Base-by-base conservation (phyloP, 1,140 invertebrate genomes). In the Cydia amplana region DNA sequence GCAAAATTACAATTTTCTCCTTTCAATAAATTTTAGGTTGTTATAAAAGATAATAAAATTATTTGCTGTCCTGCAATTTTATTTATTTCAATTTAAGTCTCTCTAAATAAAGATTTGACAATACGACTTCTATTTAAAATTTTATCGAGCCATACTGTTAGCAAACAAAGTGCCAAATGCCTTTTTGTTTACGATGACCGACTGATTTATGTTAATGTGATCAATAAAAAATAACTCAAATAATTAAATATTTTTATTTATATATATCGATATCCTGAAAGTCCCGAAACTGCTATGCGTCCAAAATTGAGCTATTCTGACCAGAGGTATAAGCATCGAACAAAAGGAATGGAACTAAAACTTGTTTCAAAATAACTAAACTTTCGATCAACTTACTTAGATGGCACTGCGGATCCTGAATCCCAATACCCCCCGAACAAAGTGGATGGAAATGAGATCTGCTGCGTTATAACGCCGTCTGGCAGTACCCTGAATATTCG, bases 131-230 rank as follows among this genome's bases (percentile, higher is more conserved):
- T 40, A 14, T 32, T 76, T 16, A 67, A 43, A 74, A 55, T 67
- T 75, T 14, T 74, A 70, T 28, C 9, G 40, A 88, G 91, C 91
- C 91, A 93, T 93, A 93, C 87, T 90, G 84, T 85, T 87, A 88
- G 88, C 87, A 84, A 91, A 90, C 82, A 89, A 93, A 88, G 91
- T 93, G 93, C 93, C 93, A 93, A 93, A 93, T 90, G 90, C 83
- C 84, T 91, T 91, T 86, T 86, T 89, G 86, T 91, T 91, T 88
- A 89, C 88, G 93, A 89, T 87, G 91, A 93, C 88, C 85, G 91
- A 93, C 91, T 93, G 90, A 93, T 89, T 92, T 88, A 86, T 82
- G 80, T 81, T 89, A 65, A 86, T 87, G 78, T 87, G 80, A 85
- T 87, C 79, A 89, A 85, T 87, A 86, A 86, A 88, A 77, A 32